Percentiles rank a stretch among this genome's conserved stretches.
Conservation (phyloP, 2,113 vertebrate genomes). For the Sakesphorus luctuosus region DNA sequence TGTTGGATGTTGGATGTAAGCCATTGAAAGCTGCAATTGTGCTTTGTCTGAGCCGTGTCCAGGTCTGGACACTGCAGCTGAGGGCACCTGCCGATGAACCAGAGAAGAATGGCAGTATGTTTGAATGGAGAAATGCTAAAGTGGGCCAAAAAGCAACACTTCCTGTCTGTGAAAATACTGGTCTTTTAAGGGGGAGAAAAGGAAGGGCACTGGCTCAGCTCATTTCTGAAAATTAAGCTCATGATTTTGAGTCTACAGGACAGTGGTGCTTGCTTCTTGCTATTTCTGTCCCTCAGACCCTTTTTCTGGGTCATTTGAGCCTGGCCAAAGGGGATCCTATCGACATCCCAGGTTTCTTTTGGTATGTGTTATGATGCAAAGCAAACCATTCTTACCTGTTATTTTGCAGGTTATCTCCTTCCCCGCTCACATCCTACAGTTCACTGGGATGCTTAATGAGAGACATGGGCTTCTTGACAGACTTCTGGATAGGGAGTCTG, state of each 20-base stretch:
- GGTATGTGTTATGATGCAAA: neutral
- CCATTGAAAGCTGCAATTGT: slow-evolving; percentile 27
- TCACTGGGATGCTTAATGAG: too few relatives aligned
- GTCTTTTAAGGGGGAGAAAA: neutral
- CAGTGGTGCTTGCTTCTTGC: neutral
- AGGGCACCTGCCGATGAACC: neutral
- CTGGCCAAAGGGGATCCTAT: fast-evolving
- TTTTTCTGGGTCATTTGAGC: neutral
- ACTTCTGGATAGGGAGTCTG: neutral
- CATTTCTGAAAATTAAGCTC: neutral
- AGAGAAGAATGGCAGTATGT: neutral
- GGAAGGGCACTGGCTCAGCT: neutral
- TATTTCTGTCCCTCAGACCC: neutral
- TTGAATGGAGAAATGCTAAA: neutral
- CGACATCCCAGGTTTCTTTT: neutral
- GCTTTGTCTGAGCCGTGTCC: neutral
- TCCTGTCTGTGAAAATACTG: neutral
- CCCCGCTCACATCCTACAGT: neutral
- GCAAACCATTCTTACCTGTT: neutral
- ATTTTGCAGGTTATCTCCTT: neutral
- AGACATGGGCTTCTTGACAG: neutral
- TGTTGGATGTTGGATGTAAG: slow-evolving; percentile 36
- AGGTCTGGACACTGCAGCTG: neutral
- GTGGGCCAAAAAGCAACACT: neutral
- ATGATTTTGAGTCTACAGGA: neutral